Evolutionary conservation across 2,113 vertebrate genomes (phyloP).

Genomic region (Halichoerus grypus): DNA sequence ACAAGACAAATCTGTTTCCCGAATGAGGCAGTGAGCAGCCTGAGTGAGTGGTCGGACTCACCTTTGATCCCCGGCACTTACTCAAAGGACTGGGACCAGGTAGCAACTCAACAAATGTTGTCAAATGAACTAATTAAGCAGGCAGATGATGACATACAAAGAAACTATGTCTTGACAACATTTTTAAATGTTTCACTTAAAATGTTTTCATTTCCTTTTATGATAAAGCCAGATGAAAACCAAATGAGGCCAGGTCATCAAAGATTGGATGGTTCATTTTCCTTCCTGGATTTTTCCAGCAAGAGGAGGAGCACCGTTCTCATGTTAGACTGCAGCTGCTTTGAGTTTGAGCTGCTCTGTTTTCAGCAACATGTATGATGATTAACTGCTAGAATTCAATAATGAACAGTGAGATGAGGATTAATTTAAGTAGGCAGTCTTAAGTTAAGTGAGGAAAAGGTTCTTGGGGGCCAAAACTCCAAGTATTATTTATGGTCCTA

Average conservation of each 20-base stretch:
- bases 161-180: background rate
- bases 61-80: background rate
- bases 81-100: background rate
- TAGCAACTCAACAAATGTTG: background rate
- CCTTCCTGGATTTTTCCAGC: background rate
- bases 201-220: background rate
- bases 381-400: background rate
- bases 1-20: background rate
- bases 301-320: background rate
- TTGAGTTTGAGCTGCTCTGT: background rate
- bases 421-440: background rate
- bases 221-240: background rate
- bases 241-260: background rate
- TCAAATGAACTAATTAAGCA: background rate
- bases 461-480: background rate
- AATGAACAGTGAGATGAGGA: background rate
- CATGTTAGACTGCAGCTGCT: background rate
- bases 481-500: slow-evolving; percentile 34
- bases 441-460: background rate
- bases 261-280: background rate
- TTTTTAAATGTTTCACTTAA: background rate
- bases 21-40: background rate
- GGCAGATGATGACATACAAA: background rate
- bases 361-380: background rate
- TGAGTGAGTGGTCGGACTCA: too few species aligned